A percentile compares a stretch with the other conserved stretches of the same genome.
Evolutionary conservation across 2,888 invertebrate species (phyloP).

Genomic region (Pristionchus japonicus): DNA sequence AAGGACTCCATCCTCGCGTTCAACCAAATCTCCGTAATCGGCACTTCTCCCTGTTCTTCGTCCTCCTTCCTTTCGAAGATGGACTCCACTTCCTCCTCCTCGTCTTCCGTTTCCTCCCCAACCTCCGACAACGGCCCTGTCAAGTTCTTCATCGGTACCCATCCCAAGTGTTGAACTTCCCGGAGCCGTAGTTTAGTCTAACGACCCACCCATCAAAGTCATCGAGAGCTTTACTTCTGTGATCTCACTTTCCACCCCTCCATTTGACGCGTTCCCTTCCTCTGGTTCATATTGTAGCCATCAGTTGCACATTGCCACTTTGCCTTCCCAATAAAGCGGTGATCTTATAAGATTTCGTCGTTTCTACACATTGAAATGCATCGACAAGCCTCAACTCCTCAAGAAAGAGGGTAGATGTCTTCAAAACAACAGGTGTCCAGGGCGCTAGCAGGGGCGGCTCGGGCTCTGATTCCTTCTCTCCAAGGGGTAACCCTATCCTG

Average conservation of each 20-base stretch:
- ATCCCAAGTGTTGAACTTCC: slow-evolving; percentile 10
- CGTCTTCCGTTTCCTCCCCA: slow-evolving; percentile 35
- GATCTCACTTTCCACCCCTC: slow-evolving; percentile 1
- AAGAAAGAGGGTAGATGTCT: too few species aligned
- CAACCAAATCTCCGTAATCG: slow-evolving; percentile 43
- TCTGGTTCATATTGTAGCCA: slow-evolving; percentile 39
- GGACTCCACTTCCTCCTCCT: slow-evolving; percentile 33
- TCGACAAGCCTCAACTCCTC: too few species aligned
- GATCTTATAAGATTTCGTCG: neutral
- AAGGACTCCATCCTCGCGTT: slow-evolving; percentile 36
- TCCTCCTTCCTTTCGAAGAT: slow-evolving; percentile 45
- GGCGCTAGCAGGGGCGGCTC: neutral
- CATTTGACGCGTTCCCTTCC: neutral
- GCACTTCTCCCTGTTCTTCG: slow-evolving; percentile 45
- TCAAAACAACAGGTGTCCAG: slow-evolving; percentile 4
- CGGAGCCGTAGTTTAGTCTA: neutral
- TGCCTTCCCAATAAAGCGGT: slow-evolving; percentile 4
- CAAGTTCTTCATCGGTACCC: slow-evolving; percentile 44
- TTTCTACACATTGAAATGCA: too few species aligned
- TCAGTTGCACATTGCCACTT: neutral
- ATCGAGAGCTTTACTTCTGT: slow-evolving; percentile 35
- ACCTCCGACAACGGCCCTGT: neutral
- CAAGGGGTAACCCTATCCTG: neutral
- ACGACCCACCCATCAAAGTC: neutral
- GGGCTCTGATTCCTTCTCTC: neutral